phyloP scores from a whole-genome alignment of 2,888 invertebrate species.

The Ophion ellenae region DNA sequence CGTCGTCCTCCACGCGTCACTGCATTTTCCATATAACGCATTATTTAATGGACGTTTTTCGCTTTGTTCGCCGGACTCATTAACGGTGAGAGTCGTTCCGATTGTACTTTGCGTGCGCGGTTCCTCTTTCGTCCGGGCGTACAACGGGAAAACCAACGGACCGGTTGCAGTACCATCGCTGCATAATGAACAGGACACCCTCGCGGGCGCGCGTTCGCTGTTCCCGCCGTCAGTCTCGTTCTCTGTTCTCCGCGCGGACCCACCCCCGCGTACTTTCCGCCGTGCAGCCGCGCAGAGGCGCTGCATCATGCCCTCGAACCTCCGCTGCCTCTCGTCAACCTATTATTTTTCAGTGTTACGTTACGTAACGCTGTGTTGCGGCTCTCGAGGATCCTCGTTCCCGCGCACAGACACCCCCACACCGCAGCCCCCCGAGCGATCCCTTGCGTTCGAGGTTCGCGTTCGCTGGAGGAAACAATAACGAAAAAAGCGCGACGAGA shows the following conservation, averaged over 20 bases:
- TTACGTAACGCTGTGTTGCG: conserved; percentile 80
- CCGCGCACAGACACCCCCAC: conserved; percentile 7
- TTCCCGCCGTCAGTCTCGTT: conserved; percentile 57
- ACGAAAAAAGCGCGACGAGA: background rate
- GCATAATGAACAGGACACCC: conserved; percentile 82
- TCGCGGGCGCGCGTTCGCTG: conserved; percentile 63
- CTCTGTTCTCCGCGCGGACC: conserved; percentile 63
- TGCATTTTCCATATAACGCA: conserved; percentile 77
- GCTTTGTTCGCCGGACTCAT: conserved; percentile 82
- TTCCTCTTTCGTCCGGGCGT: conserved; percentile 63
- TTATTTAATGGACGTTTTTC: conserved; percentile 83
- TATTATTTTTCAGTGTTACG: conserved; percentile 81
- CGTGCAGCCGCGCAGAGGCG: conserved; percentile 21
- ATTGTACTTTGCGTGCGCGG: conserved; percentile 79
- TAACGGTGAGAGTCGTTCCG: conserved; percentile 78
- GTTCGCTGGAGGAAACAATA: conserved; percentile 51
- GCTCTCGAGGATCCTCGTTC: conserved; percentile 65
- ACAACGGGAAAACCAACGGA: conserved; percentile 74
- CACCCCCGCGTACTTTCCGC: conserved; percentile 47
- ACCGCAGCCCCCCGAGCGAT: conserved; percentile 11
- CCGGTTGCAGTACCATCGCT: conserved; percentile 77
- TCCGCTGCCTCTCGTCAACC: conserved; percentile 75
- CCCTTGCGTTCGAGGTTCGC: conserved; percentile 65
- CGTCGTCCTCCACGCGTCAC: conserved; percentile 61
- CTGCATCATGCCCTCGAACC: conserved; percentile 50